phyloP scores from a whole-genome alignment of 2,797 vertebrate genomes.

The Euphonia xanthogaster region DNA sequence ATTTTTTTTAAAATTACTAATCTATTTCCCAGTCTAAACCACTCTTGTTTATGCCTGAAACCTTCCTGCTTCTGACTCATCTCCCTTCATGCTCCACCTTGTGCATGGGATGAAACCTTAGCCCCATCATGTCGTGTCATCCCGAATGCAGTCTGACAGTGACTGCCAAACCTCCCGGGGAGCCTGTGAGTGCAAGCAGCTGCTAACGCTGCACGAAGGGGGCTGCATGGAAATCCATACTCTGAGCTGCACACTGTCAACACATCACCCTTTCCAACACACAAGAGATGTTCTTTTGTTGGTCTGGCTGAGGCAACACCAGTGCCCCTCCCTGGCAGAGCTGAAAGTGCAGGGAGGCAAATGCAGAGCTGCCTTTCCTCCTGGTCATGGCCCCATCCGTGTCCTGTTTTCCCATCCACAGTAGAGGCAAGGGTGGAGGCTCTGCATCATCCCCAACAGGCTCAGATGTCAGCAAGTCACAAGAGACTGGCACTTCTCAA shows the following conservation, averaged over 20 bases:
- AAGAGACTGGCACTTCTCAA: not conserved
- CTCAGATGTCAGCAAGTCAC: not conserved
- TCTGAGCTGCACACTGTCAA: not conserved
- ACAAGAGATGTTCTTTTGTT: not conserved
- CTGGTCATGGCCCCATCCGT: accelerated
- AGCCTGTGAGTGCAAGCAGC: not conserved
- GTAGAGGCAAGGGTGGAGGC: not conserved
- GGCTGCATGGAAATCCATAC: not conserved
- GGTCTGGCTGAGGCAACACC: not conserved
- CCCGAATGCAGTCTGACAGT: slow-evolving; percentile 27
- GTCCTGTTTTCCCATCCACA: not conserved
- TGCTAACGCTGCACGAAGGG: not conserved
- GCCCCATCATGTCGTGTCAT: not conserved
- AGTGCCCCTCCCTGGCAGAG: not conserved
- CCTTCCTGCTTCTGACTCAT: not conserved
- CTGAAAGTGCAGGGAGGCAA: not conserved
- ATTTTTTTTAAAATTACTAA: not conserved
- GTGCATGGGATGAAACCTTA: slow-evolving; percentile 10
- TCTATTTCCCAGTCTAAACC: not conserved
- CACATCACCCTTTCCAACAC: not conserved
- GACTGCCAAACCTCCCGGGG: not conserved
- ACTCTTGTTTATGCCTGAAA: not conserved
- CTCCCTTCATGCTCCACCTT: not conserved
- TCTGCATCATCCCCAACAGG: not conserved
- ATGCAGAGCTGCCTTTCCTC: not conserved